phyloP scores from a whole-genome alignment of 2,797 vertebrate species.

The Borostomias antarcticus region DNA sequence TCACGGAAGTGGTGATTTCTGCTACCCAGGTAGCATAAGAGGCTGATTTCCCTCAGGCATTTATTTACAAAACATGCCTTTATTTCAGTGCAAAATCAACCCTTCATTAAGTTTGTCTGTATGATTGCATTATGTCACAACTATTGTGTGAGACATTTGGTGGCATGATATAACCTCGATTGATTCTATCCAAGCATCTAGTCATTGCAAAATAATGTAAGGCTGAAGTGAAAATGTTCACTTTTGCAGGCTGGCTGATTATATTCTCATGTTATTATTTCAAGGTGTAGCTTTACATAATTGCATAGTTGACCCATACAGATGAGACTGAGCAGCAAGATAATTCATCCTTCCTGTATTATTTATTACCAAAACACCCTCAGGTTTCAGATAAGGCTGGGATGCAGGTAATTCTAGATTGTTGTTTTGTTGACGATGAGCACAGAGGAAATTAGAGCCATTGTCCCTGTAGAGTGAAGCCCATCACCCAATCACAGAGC shows the following conservation, averaged over 20 bases:
- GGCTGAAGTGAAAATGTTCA: no score
- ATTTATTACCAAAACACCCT: constrained; percentile 17
- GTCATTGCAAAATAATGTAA: not conserved
- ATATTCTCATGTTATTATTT: no score
- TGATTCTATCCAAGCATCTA: no score
- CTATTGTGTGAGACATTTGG: not conserved
- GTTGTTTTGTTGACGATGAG: no score
- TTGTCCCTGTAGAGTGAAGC: not conserved
- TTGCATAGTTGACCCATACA: not conserved
- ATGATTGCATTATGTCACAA: no score
- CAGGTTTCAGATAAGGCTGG: constrained; percentile 25
- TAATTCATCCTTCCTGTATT: not conserved
- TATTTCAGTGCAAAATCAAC: not conserved
- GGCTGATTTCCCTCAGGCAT: not conserved
- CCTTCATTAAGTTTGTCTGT: no score
- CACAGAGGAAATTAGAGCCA: not conserved
- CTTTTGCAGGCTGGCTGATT: no score
- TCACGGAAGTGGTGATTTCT: not conserved
- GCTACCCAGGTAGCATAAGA: not conserved
- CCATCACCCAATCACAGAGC: not conserved
- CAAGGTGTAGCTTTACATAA: not conserved
- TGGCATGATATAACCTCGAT: no score
- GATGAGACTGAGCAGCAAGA: not conserved
- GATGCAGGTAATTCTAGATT: no score
- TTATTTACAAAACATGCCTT: not conserved